Percentiles rank a stretch among this genome's conserved stretches.
Evolutionary conservation across 2,888 invertebrate genomes (phyloP).

Genomic region (Pseudococcus viburni): DNA sequence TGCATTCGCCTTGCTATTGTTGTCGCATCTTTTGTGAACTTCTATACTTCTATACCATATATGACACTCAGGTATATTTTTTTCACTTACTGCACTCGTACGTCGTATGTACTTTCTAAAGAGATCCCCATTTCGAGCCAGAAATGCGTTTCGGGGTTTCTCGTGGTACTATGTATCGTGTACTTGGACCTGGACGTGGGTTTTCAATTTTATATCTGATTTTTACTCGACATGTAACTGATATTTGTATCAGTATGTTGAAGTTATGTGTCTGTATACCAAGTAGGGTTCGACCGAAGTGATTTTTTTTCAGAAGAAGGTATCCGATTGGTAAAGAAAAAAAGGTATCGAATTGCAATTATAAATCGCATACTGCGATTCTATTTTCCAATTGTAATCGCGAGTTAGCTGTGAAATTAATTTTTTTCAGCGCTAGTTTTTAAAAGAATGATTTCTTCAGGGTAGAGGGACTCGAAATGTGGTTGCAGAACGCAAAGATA

Average conservation of each 20-base stretch:
- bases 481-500: neutral
- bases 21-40: constrained; percentile 52
- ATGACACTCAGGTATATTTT: constrained; percentile 63
- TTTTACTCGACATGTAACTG: constrained; percentile 57
- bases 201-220: constrained; percentile 37
- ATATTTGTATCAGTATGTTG: constrained; percentile 59
- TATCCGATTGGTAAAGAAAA: neutral
- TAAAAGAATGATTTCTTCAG: constrained; percentile 7
- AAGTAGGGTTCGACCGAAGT: neutral
- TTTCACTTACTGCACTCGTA: constrained; percentile 33
- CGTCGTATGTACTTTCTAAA: constrained; percentile 6
- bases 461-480: neutral
- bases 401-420: constrained; percentile 5
- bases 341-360: constrained; percentile 62
- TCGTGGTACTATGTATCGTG: neutral
- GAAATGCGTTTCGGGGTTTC: constrained; percentile 30
- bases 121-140: constrained; percentile 15
- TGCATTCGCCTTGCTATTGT: constrained; percentile 62
- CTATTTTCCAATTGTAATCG: neutral
- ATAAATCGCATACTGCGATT: neutral
- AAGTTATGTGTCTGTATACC: neutral
- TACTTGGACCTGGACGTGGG: neutral
- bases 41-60: constrained; percentile 1
- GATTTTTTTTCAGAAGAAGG: neutral
- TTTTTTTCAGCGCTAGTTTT: neutral